These are phyloP conservation scores for Ascaphus truei DNA, from an alignment of 2,113 vertebrate genomes.

Conservation along the genomic window DNA sequence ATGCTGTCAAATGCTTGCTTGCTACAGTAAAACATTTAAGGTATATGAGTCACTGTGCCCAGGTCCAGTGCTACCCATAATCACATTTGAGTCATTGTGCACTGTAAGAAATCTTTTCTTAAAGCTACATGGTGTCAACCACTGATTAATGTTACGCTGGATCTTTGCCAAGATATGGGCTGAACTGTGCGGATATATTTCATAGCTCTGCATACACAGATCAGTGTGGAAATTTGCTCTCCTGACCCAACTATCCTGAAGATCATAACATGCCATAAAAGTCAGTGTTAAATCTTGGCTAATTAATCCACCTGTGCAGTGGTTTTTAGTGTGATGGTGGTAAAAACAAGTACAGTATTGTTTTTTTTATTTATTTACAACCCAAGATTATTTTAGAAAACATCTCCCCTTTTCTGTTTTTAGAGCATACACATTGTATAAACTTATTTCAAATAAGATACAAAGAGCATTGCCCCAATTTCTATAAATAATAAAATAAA, in stretches of 20 bases:
- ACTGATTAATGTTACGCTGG: conserved; percentile 25
- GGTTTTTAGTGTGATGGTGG: no score
- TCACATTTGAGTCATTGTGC: conserved; percentile 21
- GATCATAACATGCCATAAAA: background rate
- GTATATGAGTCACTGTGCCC: conserved; percentile 10
- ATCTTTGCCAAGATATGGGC: background rate
- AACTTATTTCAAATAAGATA: no score
- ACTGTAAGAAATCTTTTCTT: conserved; percentile 25
- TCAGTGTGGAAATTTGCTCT: background rate
- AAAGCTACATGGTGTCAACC: conserved; percentile 31
- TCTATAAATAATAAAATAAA: no score
- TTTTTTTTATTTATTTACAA: no score
- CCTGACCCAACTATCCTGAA: background rate
- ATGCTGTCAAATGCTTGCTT: background rate
- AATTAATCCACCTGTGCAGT: no score
- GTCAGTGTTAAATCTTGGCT: no score
- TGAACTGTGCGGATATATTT: conserved; percentile 7
- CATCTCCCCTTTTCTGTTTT: no score
- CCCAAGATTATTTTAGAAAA: no score
- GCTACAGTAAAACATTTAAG: conserved; percentile 7
- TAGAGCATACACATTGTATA: no score
- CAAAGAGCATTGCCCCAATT: no score
- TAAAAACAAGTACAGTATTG: no score
- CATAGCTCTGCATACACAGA: background rate
- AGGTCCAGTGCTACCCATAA: background rate